Evolutionary conservation across 2,113 vertebrate species (phyloP), one percentile per base, ranked within the genome.

Genomic region (Sialia sialis): DNA sequence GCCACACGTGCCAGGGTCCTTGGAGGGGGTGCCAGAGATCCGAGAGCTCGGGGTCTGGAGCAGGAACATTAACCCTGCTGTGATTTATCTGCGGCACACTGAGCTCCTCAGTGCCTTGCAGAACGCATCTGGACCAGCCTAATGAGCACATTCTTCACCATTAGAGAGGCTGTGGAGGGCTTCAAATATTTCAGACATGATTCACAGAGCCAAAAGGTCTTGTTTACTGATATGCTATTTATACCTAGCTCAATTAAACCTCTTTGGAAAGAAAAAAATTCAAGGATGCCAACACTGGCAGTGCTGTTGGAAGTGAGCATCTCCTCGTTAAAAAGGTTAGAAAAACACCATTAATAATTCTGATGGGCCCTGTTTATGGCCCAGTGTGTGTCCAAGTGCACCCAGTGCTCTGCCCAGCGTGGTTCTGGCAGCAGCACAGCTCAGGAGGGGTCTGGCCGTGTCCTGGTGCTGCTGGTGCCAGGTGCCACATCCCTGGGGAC

Each of bases 171-270:
- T 93, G 87, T 70, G 89, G 93, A 95, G 89, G 95, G 62, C 85
- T 89, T 92, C 87, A 94, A 16, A 97, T 97, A 93, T 84, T 97
- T 97, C 36, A 92, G 91, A 46, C 85, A 3, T 97, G 97, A 96
- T 96, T 96, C 97, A 95, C 67, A 63, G 77, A 93, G 84, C 89
- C 94, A 95, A 92, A 82, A 94, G 89, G 87, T 94, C 91, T 93
- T 97, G 94, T 97, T 97, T 96, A 94, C 94, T 94, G 95, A 94
- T 96, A 93, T 9, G 77, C 96, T 96, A 96, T 97, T 96, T 96
- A 97, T 97, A 96, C 94, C 91, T 87, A 85, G 54, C 78, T 87
- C 92, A 94, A 94, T 94, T 96, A 96, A 97, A 94, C 70, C 93
- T 70, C 85, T 90, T 85, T 56, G 64, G 68, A 38, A 55, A 86